Percentiles rank a stretch among this genome's conserved stretches.
Evolutionary conservation across 1,140 invertebrate genomes (phyloP).

Genomic region (Bombus pascuorum): DNA sequence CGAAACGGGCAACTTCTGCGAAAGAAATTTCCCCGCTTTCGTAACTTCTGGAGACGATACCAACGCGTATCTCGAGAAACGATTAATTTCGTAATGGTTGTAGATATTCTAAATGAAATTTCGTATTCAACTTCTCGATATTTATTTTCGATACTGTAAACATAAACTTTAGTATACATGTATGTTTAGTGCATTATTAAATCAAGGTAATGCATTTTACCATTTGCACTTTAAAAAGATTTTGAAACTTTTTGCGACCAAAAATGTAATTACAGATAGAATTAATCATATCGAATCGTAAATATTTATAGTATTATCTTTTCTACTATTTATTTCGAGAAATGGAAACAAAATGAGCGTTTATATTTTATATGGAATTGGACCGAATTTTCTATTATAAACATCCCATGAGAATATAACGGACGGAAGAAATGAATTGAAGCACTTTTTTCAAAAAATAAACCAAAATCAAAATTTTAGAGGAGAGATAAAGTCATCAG

Average conservation of each 20-base stretch:
- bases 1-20: constrained; percentile 13
- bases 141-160: not conserved
- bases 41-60: constrained; percentile 6
- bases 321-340: too few species aligned
- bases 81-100: constrained; percentile 18
- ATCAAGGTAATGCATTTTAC: not conserved
- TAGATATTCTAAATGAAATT: not conserved
- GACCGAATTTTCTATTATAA: too few species aligned
- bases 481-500: not conserved
- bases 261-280: too few species aligned
- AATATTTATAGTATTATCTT: too few species aligned
- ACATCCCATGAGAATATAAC: too few species aligned
- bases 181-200: too few species aligned
- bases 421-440: rapidly evolving
- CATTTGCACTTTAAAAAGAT: not conserved
- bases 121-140: not conserved
- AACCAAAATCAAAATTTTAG: not conserved
- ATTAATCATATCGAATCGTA: too few species aligned
- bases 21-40: not conserved
- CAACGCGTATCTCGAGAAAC: not conserved
- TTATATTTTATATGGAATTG: too few species aligned
- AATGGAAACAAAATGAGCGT: too few species aligned
- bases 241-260: too few species aligned
- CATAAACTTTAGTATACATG: not conserved
- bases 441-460: not conserved